These are phyloP conservation scores for Neolamprologus cancellatus DNA, from an alignment of 2,113 vertebrate genomes.

Conservation along the genomic window DNA sequence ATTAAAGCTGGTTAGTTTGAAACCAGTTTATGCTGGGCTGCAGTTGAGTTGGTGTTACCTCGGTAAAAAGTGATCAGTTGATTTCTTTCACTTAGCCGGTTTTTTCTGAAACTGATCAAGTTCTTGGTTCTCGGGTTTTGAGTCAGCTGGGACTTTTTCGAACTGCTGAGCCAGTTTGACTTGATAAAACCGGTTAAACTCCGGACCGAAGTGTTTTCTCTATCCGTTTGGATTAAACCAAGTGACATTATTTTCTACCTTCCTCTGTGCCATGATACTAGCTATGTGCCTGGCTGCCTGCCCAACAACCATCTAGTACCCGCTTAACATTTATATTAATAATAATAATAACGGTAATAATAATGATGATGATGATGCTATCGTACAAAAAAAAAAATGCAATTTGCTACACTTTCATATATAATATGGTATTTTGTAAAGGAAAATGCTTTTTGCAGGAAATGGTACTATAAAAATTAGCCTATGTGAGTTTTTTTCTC, in stretches of 20 bases:
- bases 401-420: slow-evolving; percentile 68
- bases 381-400: slow-evolving; percentile 57
- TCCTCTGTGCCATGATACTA: slow-evolving; percentile 70
- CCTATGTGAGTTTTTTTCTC: slow-evolving; percentile 31
- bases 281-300: slow-evolving; percentile 69
- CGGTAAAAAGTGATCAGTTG: slow-evolving; percentile 8
- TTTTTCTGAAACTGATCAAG: slow-evolving; percentile 14
- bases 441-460: slow-evolving; percentile 65
- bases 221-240: slow-evolving; percentile 48
- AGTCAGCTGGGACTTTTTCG: neutral
- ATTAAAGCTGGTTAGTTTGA: neutral
- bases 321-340: slow-evolving; percentile 71
- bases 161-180: slow-evolving; percentile 35
- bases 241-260: slow-evolving; percentile 65
- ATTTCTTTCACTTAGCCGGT: neutral
- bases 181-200: slow-evolving; percentile 15
- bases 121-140: neutral
- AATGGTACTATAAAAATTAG: slow-evolving; percentile 72
- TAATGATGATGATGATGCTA: slow-evolving; percentile 71
- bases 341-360: slow-evolving; percentile 67
- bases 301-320: slow-evolving; percentile 68
- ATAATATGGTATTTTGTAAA: slow-evolving; percentile 66
- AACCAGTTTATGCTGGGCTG: neutral
- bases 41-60: neutral
- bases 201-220: slow-evolving; percentile 52